These are phyloP conservation scores for Papilio protenor DNA, from an alignment of 2,888 invertebrate species.

Conservation along the genomic window DNA sequence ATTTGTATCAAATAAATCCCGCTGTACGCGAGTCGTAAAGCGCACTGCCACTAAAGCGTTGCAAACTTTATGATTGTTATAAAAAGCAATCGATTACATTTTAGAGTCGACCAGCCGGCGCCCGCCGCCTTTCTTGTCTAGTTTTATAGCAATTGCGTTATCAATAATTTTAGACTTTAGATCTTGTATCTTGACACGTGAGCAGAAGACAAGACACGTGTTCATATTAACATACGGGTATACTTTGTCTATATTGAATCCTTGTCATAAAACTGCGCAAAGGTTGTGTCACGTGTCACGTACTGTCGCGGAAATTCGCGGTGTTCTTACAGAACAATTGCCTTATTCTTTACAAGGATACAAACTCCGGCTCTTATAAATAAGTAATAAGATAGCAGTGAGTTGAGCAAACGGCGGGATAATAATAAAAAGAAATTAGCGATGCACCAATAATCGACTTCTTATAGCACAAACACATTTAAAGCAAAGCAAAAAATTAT, in stretches of 20 bases:
- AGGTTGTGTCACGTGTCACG: constrained; percentile 3
- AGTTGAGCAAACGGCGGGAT: too few species aligned
- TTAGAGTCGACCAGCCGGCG: constrained; percentile 19
- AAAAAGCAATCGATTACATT: constrained; percentile 23
- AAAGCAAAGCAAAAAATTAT: too few species aligned
- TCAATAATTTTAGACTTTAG: background rate
- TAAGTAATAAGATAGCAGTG: too few species aligned
- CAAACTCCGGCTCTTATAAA: too few species aligned
- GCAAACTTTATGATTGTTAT: constrained; percentile 29
- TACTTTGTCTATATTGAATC: background rate
- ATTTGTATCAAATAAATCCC: constrained; percentile 2
- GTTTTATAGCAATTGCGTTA: constrained; percentile 1
- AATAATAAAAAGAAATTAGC: too few species aligned
- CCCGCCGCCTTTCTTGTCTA: background rate
- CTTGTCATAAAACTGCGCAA: background rate
- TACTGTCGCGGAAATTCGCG: background rate
- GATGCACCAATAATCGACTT: too few species aligned
- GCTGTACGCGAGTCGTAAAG: constrained; percentile 1
- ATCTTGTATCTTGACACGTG: background rate
- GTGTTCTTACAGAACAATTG: too few species aligned
- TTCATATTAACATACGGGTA: background rate
- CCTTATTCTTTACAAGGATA: too few species aligned
- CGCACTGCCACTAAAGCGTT: background rate
- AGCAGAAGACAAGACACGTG: background rate
- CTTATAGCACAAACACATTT: too few species aligned